Evolutionary conservation across 2,888 invertebrate genomes (phyloP).

Genomic region (Shargacucullia verbasci): DNA sequence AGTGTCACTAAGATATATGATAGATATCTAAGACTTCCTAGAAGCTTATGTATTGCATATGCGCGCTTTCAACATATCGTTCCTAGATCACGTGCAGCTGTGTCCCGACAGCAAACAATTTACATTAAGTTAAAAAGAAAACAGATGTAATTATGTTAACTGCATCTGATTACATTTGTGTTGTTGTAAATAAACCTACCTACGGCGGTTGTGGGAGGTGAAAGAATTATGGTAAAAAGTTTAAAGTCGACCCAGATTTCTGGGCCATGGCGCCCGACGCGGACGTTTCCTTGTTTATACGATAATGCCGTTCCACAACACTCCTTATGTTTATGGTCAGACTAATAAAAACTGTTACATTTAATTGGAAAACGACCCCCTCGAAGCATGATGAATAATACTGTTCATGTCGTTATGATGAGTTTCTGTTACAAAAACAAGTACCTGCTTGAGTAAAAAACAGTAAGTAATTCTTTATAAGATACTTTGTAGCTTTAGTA

Average conservation of each 20-base stretch:
- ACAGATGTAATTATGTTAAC: slow-evolving; percentile 44
- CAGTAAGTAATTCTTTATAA: slow-evolving; percentile 3
- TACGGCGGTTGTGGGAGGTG: slow-evolving; percentile 67
- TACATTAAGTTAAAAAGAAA: slow-evolving; percentile 31
- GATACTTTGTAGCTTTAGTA: slow-evolving; percentile 15
- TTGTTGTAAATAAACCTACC: slow-evolving; percentile 61
- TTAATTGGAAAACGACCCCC: slow-evolving; percentile 43
- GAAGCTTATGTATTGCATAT: slow-evolving; percentile 68
- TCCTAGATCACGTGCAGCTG: slow-evolving; percentile 27
- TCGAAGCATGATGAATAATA: slow-evolving; percentile 24
- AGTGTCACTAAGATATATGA: slow-evolving; percentile 81
- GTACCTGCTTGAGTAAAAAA: slow-evolving; percentile 7
- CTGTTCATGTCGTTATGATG: slow-evolving; percentile 12
- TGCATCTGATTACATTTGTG: slow-evolving; percentile 52
- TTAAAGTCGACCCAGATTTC: slow-evolving; percentile 76
- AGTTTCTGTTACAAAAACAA: slow-evolving; percentile 10
- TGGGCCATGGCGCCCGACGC: slow-evolving; percentile 58
- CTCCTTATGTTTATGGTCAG: slow-evolving; percentile 50
- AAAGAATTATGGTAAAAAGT: slow-evolving; percentile 76
- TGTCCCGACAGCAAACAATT: slow-evolving; percentile 11
- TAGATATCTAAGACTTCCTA: slow-evolving; percentile 74
- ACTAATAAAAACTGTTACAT: slow-evolving; percentile 54
- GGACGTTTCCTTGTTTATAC: slow-evolving; percentile 74
- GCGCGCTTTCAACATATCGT: slow-evolving; percentile 58
- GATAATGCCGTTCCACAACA: slow-evolving; percentile 56